Evolutionary conservation across 2,888 invertebrate species (phyloP).

Genomic region (Heliconius charithonia): DNA sequence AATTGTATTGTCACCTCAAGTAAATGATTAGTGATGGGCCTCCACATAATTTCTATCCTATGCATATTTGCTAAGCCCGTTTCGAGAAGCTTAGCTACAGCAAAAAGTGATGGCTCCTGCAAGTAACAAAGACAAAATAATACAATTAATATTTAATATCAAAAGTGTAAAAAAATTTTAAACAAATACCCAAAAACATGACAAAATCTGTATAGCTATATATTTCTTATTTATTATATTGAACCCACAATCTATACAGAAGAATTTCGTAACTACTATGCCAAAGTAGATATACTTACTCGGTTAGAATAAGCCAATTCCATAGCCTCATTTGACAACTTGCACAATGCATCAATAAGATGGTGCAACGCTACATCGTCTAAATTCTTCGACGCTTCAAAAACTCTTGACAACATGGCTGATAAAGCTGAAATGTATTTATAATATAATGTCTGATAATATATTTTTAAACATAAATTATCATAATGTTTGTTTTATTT

Average conservation of each 20-base stretch:
- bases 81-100: constrained; percentile 99
- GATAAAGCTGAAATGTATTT: constrained; percentile 84
- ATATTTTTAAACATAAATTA: background rate
- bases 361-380: constrained; percentile 98
- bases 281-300: constrained; percentile 75
- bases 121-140: constrained; percentile 43
- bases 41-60: constrained; percentile 97
- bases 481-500: background rate
- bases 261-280: background rate
- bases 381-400: constrained; percentile 96
- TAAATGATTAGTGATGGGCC: constrained; percentile 97
- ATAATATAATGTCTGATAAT: background rate
- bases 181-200: too few relatives aligned
- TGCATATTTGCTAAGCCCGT: constrained; percentile 97
- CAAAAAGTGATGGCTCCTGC: constrained; percentile 97
- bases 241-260: background rate
- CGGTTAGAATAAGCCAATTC: constrained; percentile 97
- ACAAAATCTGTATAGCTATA: background rate
- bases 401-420: constrained; percentile 95
- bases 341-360: constrained; percentile 97
- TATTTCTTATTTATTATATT: background rate
- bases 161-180: background rate
- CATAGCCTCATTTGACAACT: constrained; percentile 98
- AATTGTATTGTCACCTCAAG: constrained; percentile 87
- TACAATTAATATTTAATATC: background rate